phyloP scores from a whole-genome alignment of 1,140 invertebrate species.

The Aphis gossypii region DNA sequence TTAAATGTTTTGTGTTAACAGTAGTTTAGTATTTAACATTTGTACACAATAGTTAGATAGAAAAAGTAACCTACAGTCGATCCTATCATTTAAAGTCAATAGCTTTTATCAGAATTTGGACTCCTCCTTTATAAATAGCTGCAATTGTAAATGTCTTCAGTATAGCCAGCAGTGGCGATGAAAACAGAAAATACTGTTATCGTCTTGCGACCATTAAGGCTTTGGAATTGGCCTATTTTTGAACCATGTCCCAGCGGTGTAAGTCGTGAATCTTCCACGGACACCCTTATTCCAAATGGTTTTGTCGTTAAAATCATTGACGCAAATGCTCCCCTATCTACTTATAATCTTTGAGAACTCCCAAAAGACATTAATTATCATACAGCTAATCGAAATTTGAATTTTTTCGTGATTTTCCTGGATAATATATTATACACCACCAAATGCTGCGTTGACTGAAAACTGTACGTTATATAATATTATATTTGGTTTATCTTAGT shows the following conservation, averaged over 20 bases:
- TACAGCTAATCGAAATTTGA: constrained; percentile 28
- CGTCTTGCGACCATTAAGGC: constrained; percentile 38
- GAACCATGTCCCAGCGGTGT: neutral
- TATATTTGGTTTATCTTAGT: neutral
- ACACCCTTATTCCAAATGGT: constrained; percentile 40
- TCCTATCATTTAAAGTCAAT: constrained; percentile 1
- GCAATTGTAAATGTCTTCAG: neutral
- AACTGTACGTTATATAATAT: neutral
- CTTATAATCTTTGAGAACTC: neutral
- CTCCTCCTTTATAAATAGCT: neutral
- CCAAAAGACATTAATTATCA: constrained; percentile 16
- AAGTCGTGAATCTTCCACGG: constrained; percentile 25
- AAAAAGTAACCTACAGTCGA: neutral
- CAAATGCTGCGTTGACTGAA: neutral
- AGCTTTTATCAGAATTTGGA: constrained; percentile 11
- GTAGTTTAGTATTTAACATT: neutral
- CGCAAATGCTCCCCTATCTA: neutral
- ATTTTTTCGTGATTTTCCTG: neutral
- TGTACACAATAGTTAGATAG: neutral
- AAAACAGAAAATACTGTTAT: constrained; percentile 53
- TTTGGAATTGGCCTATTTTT: constrained; percentile 39
- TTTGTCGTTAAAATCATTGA: constrained; percentile 17
- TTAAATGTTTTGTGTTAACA: neutral
- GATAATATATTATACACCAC: neutral
- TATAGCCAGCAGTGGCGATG: constrained; percentile 29